Evolutionary conservation across 1,140 invertebrate species (phyloP).

Genomic region (Brevipalpus yothersi): DNA sequence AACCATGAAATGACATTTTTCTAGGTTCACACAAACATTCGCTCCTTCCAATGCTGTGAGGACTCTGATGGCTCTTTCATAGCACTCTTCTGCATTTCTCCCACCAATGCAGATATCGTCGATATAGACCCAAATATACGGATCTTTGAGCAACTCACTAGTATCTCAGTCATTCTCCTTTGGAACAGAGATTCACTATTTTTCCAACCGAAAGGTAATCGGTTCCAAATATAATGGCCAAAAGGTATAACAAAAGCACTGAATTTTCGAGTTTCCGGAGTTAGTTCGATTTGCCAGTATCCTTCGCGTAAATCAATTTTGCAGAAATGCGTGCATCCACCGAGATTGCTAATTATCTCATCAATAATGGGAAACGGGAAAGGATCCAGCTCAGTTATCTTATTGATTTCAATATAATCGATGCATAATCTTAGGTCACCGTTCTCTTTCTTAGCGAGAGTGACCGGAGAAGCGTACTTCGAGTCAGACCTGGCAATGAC

Average conservation of each 20-base stretch:
- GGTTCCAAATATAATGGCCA: neutral
- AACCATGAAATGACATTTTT: neutral
- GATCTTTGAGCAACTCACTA: neutral
- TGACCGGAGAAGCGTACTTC: too few relatives aligned
- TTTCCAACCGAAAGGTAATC: conserved; percentile 2
- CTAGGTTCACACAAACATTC: neutral
- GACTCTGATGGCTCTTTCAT: neutral
- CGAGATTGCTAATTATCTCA: neutral
- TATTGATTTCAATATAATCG: neutral
- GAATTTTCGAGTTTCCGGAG: neutral
- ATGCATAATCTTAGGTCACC: neutral
- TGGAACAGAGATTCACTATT: neutral
- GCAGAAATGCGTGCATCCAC: neutral
- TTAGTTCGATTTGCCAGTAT: neutral
- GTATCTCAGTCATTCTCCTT: neutral
- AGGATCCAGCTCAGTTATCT: neutral
- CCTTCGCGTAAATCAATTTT: too few relatives aligned
- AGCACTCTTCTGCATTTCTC: neutral
- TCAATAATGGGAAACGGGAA: neutral
- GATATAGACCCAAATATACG: neutral
- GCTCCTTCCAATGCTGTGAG: neutral
- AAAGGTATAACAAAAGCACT: conserved; percentile 3
- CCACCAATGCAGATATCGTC: neutral
- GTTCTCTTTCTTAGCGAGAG: neutral
- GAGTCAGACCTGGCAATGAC: too few relatives aligned